Percentiles rank a stretch among this genome's conserved stretches.
Conservation (phyloP, 2,797 vertebrate species). For the Fistularia tabacaria region DNA sequence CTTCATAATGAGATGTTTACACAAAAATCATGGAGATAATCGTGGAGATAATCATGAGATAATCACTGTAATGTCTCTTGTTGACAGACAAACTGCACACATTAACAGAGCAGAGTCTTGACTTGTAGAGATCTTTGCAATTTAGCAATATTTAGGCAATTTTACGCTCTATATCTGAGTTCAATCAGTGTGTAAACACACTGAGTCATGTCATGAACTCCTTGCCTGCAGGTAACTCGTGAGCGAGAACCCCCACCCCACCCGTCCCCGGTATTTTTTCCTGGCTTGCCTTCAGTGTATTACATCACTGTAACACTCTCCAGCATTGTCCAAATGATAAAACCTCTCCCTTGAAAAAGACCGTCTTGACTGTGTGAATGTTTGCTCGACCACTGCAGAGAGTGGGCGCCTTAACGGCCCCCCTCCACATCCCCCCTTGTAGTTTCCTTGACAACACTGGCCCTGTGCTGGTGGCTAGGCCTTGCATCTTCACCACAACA, state of each 20-base stretch:
- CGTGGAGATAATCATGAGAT: too few relatives aligned
- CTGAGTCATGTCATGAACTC: not conserved
- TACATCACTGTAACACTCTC: not conserved
- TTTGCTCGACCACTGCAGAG: constrained; percentile 37
- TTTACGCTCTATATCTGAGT: too few relatives aligned
- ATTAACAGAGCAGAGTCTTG: too few relatives aligned
- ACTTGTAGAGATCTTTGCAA: too few relatives aligned
- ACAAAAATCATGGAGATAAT: too few relatives aligned
- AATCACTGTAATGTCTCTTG: too few relatives aligned
- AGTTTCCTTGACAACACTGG: constrained; percentile 65
- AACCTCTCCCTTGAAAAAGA: constrained; percentile 32
- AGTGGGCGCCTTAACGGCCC: constrained; percentile 44
- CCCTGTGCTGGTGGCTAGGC: constrained; percentile 45
- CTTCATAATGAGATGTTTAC: too few relatives aligned
- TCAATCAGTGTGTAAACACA: constrained; percentile 1
- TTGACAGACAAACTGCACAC: too few relatives aligned
- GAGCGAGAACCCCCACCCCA: not conserved
- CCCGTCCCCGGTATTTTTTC: too few relatives aligned
- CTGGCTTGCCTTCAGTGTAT: constrained; percentile 5
- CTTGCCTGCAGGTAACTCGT: constrained; percentile 8
- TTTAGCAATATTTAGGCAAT: too few relatives aligned
- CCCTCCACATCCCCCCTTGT: not conserved
- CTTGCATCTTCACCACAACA: constrained; percentile 36
- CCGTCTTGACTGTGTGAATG: constrained; percentile 20
- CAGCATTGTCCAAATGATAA: not conserved